These are phyloP conservation scores for Ammodytes marinus DNA, from an alignment of 2,113 vertebrate genomes.

Conservation along the genomic window DNA sequence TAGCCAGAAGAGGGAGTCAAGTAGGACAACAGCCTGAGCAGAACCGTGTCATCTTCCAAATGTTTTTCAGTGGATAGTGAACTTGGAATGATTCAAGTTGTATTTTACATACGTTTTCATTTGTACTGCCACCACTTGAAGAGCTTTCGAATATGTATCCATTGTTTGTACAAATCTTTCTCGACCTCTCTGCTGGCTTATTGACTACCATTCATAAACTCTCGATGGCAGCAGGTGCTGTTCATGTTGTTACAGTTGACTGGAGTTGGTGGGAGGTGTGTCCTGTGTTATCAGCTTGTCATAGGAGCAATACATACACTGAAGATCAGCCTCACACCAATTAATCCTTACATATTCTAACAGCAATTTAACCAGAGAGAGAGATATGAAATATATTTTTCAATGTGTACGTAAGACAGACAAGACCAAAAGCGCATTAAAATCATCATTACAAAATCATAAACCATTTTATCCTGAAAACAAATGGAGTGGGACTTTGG, in stretches of 20 bases:
- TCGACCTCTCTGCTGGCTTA: neutral
- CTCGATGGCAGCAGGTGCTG: neutral
- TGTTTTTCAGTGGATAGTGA: neutral
- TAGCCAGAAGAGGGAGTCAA: slow-evolving; percentile 26
- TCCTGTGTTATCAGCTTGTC: neutral
- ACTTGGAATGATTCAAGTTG: neutral
- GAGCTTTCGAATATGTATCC: neutral
- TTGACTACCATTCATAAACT: neutral
- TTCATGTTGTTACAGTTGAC: neutral
- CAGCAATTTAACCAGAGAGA: neutral
- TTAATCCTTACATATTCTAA: neutral
- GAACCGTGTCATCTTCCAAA: neutral
- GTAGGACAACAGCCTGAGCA: neutral
- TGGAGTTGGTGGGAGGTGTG: neutral
- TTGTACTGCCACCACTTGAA: neutral
- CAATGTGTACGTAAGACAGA: neutral
- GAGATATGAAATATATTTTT: neutral
- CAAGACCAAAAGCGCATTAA: neutral
- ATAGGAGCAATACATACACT: neutral
- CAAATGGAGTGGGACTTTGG: neutral
- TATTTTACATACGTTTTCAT: neutral
- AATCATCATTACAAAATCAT: neutral
- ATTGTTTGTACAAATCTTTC: neutral
- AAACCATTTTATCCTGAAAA: no score
- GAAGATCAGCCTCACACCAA: neutral